These are phyloP conservation scores for Hydropsyche betteni DNA, from an alignment of 2,888 invertebrate genomes.

Conservation along the genomic window DNA sequence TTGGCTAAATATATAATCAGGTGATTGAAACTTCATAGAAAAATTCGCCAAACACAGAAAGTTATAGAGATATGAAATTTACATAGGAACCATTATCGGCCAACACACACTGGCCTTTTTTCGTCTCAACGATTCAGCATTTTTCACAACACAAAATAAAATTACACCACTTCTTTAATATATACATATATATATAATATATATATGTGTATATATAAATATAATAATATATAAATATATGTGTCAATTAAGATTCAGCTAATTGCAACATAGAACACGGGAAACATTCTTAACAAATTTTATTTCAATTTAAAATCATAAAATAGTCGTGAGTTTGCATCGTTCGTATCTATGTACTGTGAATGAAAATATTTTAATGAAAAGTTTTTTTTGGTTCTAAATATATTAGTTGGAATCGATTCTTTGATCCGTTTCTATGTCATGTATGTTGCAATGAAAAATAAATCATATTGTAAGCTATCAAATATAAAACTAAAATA, in stretches of 20 bases:
- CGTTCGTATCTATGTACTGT: neutral
- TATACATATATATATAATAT: conserved; percentile 25
- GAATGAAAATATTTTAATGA: neutral
- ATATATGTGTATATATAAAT: conserved; percentile 36
- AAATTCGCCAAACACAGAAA: conserved; percentile 51
- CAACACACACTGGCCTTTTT: conserved; percentile 46
- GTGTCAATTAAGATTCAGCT: conserved; percentile 43
- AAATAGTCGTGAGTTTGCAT: neutral
- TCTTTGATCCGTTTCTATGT: conserved; percentile 6
- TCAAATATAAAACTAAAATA: conserved; percentile 27
- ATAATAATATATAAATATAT: conserved; percentile 31
- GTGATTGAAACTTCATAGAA: conserved; percentile 52
- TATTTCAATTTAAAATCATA: conserved; percentile 8
- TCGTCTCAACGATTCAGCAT: conserved; percentile 48
- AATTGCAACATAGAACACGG: conserved; percentile 50
- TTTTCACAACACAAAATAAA: conserved; percentile 48
- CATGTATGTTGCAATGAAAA: conserved; percentile 27
- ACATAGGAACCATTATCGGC: conserved; percentile 68
- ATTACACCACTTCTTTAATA: conserved; percentile 42
- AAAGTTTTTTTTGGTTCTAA: neutral
- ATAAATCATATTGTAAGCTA: conserved; percentile 2
- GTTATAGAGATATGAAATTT: conserved; percentile 61
- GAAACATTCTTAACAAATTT: conserved; percentile 37
- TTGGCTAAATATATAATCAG: conserved; percentile 58
- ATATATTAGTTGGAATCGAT: neutral